Percentiles rank a stretch among this genome's conserved stretches.
Evolutionary conservation across 2,113 vertebrate genomes (phyloP).

Genomic region (Chaenocephalus aceratus): DNA sequence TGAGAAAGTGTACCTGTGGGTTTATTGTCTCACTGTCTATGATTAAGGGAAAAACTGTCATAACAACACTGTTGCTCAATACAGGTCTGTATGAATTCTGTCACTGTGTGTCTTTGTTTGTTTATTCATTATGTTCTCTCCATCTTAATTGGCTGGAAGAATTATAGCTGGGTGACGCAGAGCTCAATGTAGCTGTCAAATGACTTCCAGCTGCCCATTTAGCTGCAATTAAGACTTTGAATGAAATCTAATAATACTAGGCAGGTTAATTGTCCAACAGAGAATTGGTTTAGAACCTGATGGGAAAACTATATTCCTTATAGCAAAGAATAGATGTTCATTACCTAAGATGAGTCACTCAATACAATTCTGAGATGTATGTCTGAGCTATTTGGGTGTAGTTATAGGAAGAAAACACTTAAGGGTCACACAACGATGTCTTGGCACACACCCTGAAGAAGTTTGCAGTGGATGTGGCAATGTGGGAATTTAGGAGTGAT

Average conservation of each 20-base stretch:
- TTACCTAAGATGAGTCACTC: slow-evolving; percentile 21
- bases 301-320: slow-evolving; percentile 46
- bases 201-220: slow-evolving; percentile 60
- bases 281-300: slow-evolving; percentile 47
- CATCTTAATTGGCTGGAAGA: slow-evolving; percentile 59
- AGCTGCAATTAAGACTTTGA: slow-evolving; percentile 68
- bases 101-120: slow-evolving; percentile 38
- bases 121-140: slow-evolving; percentile 38
- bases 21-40: not conserved
- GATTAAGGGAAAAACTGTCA: slow-evolving; percentile 32
- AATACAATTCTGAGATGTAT: slow-evolving; percentile 3
- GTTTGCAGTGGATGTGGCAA: slow-evolving; percentile 38
- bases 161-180: slow-evolving; percentile 46
- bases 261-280: slow-evolving; percentile 66
- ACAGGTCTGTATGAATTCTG: slow-evolving; percentile 36
- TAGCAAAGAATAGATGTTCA: slow-evolving; percentile 25
- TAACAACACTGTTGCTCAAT: slow-evolving; percentile 9
- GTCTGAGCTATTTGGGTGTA: not conserved
- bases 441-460: slow-evolving; percentile 14
- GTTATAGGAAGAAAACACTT: slow-evolving; percentile 14
- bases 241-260: slow-evolving; percentile 57
- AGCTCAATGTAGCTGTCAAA: slow-evolving; percentile 61
- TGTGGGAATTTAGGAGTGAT: slow-evolving; percentile 60
- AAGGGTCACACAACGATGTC: slow-evolving; percentile 12
- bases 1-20: not conserved